phyloP scores from a whole-genome alignment of 2,888 invertebrate species.

The Polylopha cassiicola region DNA sequence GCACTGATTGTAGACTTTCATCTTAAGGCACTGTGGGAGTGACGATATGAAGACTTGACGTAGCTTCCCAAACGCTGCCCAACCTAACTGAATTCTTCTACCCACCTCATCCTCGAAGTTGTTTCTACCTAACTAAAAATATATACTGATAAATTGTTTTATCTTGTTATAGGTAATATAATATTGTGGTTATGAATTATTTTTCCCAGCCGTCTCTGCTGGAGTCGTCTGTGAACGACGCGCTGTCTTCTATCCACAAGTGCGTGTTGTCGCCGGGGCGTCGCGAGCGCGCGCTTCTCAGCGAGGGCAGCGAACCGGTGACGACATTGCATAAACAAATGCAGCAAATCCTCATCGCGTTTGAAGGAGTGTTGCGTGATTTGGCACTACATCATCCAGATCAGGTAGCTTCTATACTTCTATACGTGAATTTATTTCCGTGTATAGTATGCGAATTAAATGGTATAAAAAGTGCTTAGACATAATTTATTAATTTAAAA shows the following conservation, averaged over 20 bases:
- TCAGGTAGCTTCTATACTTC: slow-evolving; percentile 49
- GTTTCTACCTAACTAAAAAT: no score
- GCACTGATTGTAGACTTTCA: no score
- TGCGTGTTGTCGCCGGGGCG: slow-evolving; percentile 58
- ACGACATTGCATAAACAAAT: slow-evolving; percentile 55
- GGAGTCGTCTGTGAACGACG: slow-evolving; percentile 56
- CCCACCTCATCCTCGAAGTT: no score
- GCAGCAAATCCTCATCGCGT: slow-evolving; percentile 80
- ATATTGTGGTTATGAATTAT: background rate
- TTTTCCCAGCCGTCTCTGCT: slow-evolving; percentile 53
- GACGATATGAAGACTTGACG: no score
- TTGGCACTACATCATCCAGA: slow-evolving; percentile 84
- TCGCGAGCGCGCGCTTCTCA: slow-evolving; percentile 61
- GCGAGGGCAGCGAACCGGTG: slow-evolving; percentile 51
- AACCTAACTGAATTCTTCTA: no score
- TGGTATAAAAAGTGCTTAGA: no score
- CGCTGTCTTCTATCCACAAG: slow-evolving; percentile 62
- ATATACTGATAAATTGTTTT: no score
- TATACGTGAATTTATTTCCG: background rate
- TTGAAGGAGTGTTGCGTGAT: slow-evolving; percentile 82
- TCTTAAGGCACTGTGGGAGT: no score
- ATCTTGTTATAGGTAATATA: no score
- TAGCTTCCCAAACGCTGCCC: no score
- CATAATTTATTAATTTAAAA: background rate
- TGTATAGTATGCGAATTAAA: no score